Conservation (phyloP, 2,797 vertebrate species). For the Tragopan temminckii region DNA sequence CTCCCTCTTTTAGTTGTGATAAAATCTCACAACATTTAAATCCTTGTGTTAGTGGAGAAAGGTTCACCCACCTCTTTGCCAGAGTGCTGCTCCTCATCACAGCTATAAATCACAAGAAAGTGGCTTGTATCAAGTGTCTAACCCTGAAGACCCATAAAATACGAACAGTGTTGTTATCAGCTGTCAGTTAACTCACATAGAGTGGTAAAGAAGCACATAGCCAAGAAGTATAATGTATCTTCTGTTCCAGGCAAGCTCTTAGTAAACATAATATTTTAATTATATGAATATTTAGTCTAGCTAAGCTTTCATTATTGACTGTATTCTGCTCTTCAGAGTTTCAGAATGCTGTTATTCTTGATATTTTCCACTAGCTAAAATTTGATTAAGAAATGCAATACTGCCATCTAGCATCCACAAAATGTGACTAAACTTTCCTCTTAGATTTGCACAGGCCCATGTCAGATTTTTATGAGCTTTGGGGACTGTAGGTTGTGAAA, state of each 20-base stretch:
- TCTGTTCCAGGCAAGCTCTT: neutral
- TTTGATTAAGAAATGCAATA: slow-evolving; percentile 31
- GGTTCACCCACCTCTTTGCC: neutral
- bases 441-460: fast-evolving
- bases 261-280: slow-evolving; percentile 37
- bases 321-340: neutral
- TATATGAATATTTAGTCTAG: neutral
- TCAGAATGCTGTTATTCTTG: neutral
- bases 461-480: neutral
- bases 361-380: neutral
- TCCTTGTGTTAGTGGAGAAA: neutral
- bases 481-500: neutral
- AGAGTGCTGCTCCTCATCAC: neutral
- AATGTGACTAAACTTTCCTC: neutral
- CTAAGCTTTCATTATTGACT: neutral
- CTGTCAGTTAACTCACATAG: neutral
- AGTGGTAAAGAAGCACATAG: neutral
- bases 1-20: neutral
- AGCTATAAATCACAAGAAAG: neutral
- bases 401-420: slow-evolving; percentile 70
- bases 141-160: neutral
- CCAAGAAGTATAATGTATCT: neutral
- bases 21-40: neutral
- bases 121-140: neutral
- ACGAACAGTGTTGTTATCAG: neutral